Base-by-base conservation (phyloP, 2,113 vertebrate species). In the Bagarius yarrelli region DNA sequence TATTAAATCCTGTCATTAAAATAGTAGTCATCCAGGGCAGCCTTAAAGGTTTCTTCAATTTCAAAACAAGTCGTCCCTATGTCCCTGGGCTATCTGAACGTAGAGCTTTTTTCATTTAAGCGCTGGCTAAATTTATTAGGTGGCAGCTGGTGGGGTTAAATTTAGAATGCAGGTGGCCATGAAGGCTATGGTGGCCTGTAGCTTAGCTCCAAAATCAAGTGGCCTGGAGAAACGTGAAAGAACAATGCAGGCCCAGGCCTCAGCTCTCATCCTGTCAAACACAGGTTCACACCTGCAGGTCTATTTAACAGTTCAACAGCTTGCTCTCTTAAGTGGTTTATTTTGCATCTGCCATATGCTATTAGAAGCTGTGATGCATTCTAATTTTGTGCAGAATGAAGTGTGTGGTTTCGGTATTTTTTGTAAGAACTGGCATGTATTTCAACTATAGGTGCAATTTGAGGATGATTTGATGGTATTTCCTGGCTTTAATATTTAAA, bases 141-240 rank as follows among this genome's bases (percentile, higher is more conserved):
- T 78, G 74, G 76, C 87, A 89, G 86, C 84, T 88, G 86, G 70
- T 61, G 30, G 19, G 52, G 76, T 69, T 88, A 88, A 83, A 87
- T 88, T 83, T 89, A 85, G 87, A 83, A 55, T 84, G 64, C 88
- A 87, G 87, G 85, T 89, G 88, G 84, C 70, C 59, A 27, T 34
- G 84, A 88, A 86, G 83, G 81, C 27, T 44, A 19, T 47, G 44
- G 60, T 66, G 70, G 21, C 66, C 84, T 86, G 84, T 67, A 57
- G 76, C 63, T 72, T 81, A 83, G 83, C 61, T 66, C 47, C 73
- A 60, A n/a, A 44, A 75, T 83, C 64, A 82, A 85, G 82, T 84
- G 76, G 79, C 64, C 27, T 61, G 79, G 73, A 78, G 83, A 80
- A 53, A 27, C 19, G 32, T 69, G 76, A 83, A 44, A 60, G 74